Conservation (phyloP, 2,888 invertebrate genomes). For the Phania funesta region DNA sequence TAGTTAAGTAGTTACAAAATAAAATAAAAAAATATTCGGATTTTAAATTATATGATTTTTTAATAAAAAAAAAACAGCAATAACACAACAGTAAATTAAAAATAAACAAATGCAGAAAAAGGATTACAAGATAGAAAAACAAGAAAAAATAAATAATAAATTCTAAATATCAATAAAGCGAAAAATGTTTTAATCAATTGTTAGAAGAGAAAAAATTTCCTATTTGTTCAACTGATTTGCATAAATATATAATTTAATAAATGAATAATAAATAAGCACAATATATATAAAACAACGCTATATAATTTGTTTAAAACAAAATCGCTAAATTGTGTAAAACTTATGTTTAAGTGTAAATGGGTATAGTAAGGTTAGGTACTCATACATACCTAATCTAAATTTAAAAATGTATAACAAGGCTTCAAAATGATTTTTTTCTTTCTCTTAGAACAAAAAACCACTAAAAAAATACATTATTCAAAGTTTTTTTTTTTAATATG, state of each 20-base stretch:
- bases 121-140: slow-evolving; percentile 36
- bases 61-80: slow-evolving; percentile 54
- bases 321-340: slow-evolving; percentile 40
- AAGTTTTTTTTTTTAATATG: not conserved
- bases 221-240: slow-evolving; percentile 34
- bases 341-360: slow-evolving; percentile 2
- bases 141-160: slow-evolving; percentile 43
- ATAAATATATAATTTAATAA: slow-evolving; percentile 38
- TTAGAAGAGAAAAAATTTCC: slow-evolving; percentile 40
- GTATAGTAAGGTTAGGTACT: not conserved
- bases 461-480: slow-evolving; percentile 34
- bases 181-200: slow-evolving; percentile 22
- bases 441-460: slow-evolving; percentile 21
- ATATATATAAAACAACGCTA: slow-evolving; percentile 33
- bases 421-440: slow-evolving; percentile 29
- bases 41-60: slow-evolving; percentile 40
- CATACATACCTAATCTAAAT: not conserved
- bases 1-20: slow-evolving; percentile 63
- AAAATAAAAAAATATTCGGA: slow-evolving; percentile 53
- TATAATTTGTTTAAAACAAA: slow-evolving; percentile 63
- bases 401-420: slow-evolving; percentile 56
- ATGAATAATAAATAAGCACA: slow-evolving; percentile 58
- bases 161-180: slow-evolving; percentile 26
- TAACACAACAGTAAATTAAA: slow-evolving; percentile 59
- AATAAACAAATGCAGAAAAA: slow-evolving; percentile 47